Evolutionary conservation across 2,888 invertebrate genomes (phyloP), one percentile per base, ranked within the genome.

Genomic region (Sturmia bella): DNA sequence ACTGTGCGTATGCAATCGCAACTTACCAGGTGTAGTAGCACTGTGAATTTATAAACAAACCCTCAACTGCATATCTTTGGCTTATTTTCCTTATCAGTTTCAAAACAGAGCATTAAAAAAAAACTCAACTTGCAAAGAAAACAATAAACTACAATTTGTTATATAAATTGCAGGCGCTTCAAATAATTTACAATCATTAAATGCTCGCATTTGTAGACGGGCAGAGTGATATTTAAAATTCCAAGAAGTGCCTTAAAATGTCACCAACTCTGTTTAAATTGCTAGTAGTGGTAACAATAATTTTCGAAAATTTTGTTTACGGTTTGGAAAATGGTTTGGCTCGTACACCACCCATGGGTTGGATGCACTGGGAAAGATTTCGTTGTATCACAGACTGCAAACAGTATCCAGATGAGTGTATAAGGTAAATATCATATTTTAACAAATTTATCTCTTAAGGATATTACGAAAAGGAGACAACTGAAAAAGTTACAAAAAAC

Each of bases 301-400:
- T 75, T 11, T 54, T 63, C 6, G 52, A 50, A 2, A 41, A 52
- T 7, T 83, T 66, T 1, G n/a, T 17, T 11, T 12, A 7, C 2
- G 63, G 48, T 15, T 87, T 94, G 74, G 92, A 94, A 70, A 94
- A 94, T 91, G 94, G 94, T 0, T 86, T 94, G 61, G 93, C 94
- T 0, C 87, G 89, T 76, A 94, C 93, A n/a, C 94, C 94, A 6
- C 94, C 94, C 1, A 94, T 94, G 94, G 94, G 94, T 6, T 94
- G 94, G 94, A 92, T 94, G 91, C 92, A 93, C 66, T 94, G 94
- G 94, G 92, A 94, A 87, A 89, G 94, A 76, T 94, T 92, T 87
- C 90, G 93, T 24, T 94, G 94, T 86, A 92, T 93, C 56, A 92
- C 91, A 1, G 93, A 94, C 87, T 94, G 94, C 86, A 87, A 91